Base-by-base conservation (phyloP, 2,888 invertebrate species). In the Dorcus parallelipipedus region DNA sequence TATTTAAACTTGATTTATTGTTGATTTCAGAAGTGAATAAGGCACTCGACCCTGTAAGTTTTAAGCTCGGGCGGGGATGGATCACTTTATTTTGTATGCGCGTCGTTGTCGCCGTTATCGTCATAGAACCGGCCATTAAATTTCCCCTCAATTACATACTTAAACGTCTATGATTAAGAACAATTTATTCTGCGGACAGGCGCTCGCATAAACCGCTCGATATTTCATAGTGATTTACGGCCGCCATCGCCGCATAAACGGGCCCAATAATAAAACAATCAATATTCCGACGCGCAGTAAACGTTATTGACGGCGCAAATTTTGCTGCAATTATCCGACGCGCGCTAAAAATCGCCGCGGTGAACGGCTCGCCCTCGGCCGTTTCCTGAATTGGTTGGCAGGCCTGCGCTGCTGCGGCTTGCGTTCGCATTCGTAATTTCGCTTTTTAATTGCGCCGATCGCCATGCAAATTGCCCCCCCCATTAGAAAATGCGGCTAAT, bases 231-330 rank as follows among this genome's bases (percentile, higher is more conserved):
- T 61, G 61, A 61, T 61, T 61, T 59, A 61, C 56, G 50, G 26
- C 48, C 52, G 56, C 56, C 54, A 59, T 59, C 59, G 47, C 39
- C 47, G 54, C 54, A 61, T 61, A 56, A 61, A 61, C 56, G 49
- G 56, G 14, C 38, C 52, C 56, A 56, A 59, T 58, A 61, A 61
- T 61, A 61, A 61, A 61, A 61, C 61, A 58, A 61, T 61, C 52
- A 58, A 61, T 61, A 61, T 59, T 49, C 50, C 51, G 51, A 56
- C 10, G 49, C 8, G 53, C 53, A 52, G 50, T 58, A 58, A 58
- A 58, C 58, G 58, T 58, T 61, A 59, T 61, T 56, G 61, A 59
- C 61, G 59, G 53, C 61, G 54, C 56, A 61, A 58, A 61, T 61
- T 61, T 61, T 52, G 26, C 53, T 52, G 53, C 58, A 58, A 58